A percentile compares a stretch with the other conserved stretches of the same genome.
Evolutionary conservation across 2,113 vertebrate species (phyloP).

Genomic region (Rhombomys opimus): DNA sequence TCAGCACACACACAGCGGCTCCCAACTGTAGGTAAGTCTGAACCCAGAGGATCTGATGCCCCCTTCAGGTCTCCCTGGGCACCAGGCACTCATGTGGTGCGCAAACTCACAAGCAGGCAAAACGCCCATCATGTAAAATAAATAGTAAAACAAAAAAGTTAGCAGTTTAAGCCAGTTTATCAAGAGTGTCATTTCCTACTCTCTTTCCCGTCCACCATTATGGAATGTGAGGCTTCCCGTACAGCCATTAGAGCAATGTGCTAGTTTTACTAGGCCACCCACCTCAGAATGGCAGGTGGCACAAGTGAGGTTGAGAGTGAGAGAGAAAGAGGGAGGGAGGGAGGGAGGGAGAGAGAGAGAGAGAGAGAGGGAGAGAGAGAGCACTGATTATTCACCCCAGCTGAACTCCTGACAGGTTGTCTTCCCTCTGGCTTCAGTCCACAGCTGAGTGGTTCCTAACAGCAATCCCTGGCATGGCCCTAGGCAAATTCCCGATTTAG

Average conservation of each 20-base stretch:
- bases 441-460: not conserved
- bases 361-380: not conserved
- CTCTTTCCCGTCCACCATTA: not conserved
- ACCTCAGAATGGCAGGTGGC: not conserved
- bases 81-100: not conserved
- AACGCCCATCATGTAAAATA: not conserved
- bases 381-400: not conserved
- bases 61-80: not conserved
- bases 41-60: not conserved
- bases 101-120: not conserved
- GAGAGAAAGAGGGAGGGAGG: too few relatives aligned
- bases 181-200: not conserved
- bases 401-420: not conserved
- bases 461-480: not conserved
- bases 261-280: not conserved
- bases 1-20: not conserved
- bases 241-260: not conserved
- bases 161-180: not conserved
- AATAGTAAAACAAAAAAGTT: not conserved
- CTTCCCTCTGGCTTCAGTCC: too few relatives aligned
- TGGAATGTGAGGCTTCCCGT: not conserved
- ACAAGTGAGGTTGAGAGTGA: not conserved
- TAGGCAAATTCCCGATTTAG: not conserved
- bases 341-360: too few relatives aligned
- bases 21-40: not conserved